Evolutionary conservation across 2,113 vertebrate genomes (phyloP).

Genomic region (Euleptes europaea): DNA sequence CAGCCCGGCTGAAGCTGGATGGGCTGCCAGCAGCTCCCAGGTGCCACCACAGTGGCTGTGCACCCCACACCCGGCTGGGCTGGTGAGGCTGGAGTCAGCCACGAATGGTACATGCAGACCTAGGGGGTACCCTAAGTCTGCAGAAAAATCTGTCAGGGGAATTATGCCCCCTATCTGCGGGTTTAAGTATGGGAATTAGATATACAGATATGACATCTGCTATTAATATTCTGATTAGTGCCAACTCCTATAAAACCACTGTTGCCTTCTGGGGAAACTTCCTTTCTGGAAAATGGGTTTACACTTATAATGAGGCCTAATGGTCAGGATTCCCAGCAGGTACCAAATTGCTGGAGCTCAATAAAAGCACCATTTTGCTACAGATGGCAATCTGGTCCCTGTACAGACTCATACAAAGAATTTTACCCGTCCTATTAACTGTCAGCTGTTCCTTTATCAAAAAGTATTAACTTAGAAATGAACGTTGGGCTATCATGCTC

Average conservation of each 20-base stretch:
- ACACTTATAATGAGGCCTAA: neutral
- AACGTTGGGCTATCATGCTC: neutral
- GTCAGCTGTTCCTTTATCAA: slow-evolving; percentile 2
- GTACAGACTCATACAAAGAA: neutral
- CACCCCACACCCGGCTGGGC: too few species aligned
- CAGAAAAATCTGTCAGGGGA: too few species aligned
- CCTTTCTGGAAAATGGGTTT: neutral
- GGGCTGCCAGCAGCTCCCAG: too few species aligned
- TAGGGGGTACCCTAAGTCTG: too few species aligned
- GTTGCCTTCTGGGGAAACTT: fast-evolving
- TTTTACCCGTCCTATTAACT: neutral
- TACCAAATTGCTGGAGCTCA: neutral
- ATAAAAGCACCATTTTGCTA: neutral
- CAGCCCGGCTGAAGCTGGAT: too few species aligned
- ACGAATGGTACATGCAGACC: too few species aligned
- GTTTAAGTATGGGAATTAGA: too few species aligned
- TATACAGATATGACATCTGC: neutral
- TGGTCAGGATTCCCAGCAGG: neutral
- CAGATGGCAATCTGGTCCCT: neutral
- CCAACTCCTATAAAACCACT: neutral
- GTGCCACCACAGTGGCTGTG: too few species aligned
- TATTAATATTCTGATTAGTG: slow-evolving; percentile 6
- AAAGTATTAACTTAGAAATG: neutral
- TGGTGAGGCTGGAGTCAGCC: too few species aligned
- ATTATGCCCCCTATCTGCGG: too few species aligned